Evolutionary conservation across 2,797 vertebrate species (phyloP), one percentile per base, ranked within the genome.

Genomic region (Nyctibius grandis): DNA sequence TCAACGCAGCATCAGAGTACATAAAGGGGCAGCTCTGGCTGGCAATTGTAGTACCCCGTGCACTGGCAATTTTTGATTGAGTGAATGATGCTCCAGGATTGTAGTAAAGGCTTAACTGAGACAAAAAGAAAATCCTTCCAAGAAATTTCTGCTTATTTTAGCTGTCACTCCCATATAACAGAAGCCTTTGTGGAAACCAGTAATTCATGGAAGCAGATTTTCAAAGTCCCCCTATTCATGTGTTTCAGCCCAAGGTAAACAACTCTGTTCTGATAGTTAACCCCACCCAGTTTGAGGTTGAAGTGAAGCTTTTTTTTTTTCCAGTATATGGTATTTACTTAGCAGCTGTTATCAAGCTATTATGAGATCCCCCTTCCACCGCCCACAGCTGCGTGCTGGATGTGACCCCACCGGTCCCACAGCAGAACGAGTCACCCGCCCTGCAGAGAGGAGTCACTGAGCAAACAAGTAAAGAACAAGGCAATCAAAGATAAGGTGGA

Each of bases 311-410:
- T 34, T 34, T 57, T 20, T 63, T 90, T 93, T 86, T 80, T 54
- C 74, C 89, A 87, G 80, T 48, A 6, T 72, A 72, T 68, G 89
- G 50, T 88, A 65, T 96, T 96, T 95, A 84, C 91, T 79, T 78
- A 95, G 93, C 75, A 90, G 83, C 63, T 74, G 80, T 94, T 95
- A 96, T 96, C 94, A 81, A 38, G 91, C 53, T 84, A 34, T 94
- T 86, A 78, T 23, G 69, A 90, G 93, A 59, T 93, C 25, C 80
- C 77, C 76, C 83, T 78, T 76, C 65, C 80, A 78, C 78, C 45
- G 1, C 69, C 79, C 73, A 22, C 42, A 81, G 85, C 25, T 36
- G 75, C 6, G 44, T 26, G 42, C 83, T 81, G 85, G 34, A 63
- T 78, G 76, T 72, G 79, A 84, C 94, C 86, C 72, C 85, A 69